Evolutionary conservation across 2,888 invertebrate genomes (phyloP), one percentile per base, ranked within the genome.

Genomic region (Apotomis capreana): DNA sequence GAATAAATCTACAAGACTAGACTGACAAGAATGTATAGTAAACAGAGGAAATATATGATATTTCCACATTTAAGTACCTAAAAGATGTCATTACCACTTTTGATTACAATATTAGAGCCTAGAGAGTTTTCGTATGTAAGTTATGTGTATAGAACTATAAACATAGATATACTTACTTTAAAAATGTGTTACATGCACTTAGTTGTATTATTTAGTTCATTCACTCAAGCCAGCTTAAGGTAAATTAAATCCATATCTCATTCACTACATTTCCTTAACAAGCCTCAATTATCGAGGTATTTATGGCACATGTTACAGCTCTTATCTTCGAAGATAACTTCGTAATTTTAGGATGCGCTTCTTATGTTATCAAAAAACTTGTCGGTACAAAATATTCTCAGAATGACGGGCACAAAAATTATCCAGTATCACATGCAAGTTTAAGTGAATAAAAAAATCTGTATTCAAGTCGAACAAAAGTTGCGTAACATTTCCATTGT

Each of bases 391-490:
- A 77, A 80, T 79, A 74, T 88, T 88, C 86, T 74, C 49, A 80
- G 87, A 88, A 87, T 78, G 81, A 77, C 76, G 72, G 44, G 72
- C 74, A 80, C 80, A 80, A 81, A 81, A 77, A 68, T 72, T 58
- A 68, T 68, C 62, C 69, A 62, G 75, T 63, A 74, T 76, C 76
- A 76, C 79, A 76, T 79, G 76, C 78, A 78, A 78, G 73, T 75
- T 75, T 63, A 75, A 74, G 59, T 65, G 62, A 75, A 77, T 80
- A 83, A 85, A 84, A 83, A 80, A 76, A 65, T 69, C 73, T 64
- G 79, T 81, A 85, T 86, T 84, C 85, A 84, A 81, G n/a, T 69
- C 26, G 61, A 84, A 90, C 91, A 91, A 90, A 87, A 84, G 84
- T 89, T 87, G 83, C 80, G 78, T 81, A 87, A 87, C 83, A 83